Conservation (phyloP, 2,888 invertebrate species). For the Phania funesta region DNA sequence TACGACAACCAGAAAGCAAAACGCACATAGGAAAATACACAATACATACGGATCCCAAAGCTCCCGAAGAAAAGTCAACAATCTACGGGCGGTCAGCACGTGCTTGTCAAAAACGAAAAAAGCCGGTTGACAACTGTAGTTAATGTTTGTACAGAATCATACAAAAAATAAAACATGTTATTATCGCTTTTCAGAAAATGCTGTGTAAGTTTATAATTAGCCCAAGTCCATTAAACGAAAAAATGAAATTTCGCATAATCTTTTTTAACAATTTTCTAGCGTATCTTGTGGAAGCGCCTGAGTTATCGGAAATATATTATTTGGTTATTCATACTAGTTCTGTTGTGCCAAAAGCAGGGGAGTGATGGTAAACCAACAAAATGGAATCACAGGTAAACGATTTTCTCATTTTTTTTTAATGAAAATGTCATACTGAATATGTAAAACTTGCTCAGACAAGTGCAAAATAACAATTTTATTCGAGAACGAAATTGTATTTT, state of each 20-base stretch:
- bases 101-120: background rate
- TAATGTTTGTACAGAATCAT: conserved; percentile 1
- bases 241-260: conserved; percentile 4
- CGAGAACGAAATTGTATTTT: background rate
- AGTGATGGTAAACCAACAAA: conserved; percentile 39
- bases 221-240: background rate
- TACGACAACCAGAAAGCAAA: conserved; percentile 39
- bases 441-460: background rate
- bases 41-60: conserved; percentile 6
- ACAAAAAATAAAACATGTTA: conserved; percentile 41
- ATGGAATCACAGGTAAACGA: conserved; percentile 57
- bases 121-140: conserved; percentile 5
- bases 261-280: conserved; percentile 45
- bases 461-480: conserved; percentile 17
- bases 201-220: conserved; percentile 63
- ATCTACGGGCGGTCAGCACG: background rate
- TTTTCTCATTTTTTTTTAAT: background rate
- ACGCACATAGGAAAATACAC: conserved; percentile 2
- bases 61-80: conserved; percentile 31
- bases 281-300: conserved; percentile 52
- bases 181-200: conserved; percentile 51
- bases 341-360: conserved; percentile 48
- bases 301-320: conserved; percentile 35
- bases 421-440: conserved; percentile 5
- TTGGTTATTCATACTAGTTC: conserved; percentile 39